Evolutionary conservation across 2,888 invertebrate species (phyloP), one percentile per base, ranked within the genome.

Genomic region (Chrysolina oricalcia): DNA sequence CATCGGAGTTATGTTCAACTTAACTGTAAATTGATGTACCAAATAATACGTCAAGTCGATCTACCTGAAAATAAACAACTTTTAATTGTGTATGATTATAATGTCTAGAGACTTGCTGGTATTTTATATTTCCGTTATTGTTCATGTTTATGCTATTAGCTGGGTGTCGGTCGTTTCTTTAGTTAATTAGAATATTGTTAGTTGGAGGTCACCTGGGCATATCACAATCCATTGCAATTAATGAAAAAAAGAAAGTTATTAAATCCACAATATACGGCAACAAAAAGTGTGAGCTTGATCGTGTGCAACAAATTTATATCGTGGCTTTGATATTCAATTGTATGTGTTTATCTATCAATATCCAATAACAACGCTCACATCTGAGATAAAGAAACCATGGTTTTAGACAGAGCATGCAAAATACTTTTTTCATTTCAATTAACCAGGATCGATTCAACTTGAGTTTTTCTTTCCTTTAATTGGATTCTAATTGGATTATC

Each of bases 41-140:
- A 65, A 74, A 70, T 74, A 56, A 59, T 66, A 72, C 48, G 21
- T 72, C 41, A 56, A 41, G 72, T 72, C 50, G 65, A 53, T 65
- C 53, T 73, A 68, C 67, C 72, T 68, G 56, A 67, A 71, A 72
- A 76, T 69, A 74, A 74, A 74, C 73, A 71, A 76, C 72, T 69
- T 72, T 74, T 73, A 76, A 76, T 73, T 72, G 69, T 72, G 68
- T 53, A 63, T 76, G 68, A 76, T 72, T 73, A 73, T 65, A 65
- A 73, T 70, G 73, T 72, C 67, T 76, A 66, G 56, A 46, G 66
- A 71, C 69, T 69, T 35, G 71, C 70, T 63, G 71, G 69, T 73
- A 76, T 73, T 76, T 73, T 66, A 70, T 66, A 46, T 70, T 74
- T 76, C 71, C 73, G 71, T 76, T 74, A 74, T 72, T 67, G 35